Percentiles rank a stretch among this genome's conserved stretches.
Conservation (phyloP, 2,797 vertebrate species). For the Poliocrania exsul region DNA sequence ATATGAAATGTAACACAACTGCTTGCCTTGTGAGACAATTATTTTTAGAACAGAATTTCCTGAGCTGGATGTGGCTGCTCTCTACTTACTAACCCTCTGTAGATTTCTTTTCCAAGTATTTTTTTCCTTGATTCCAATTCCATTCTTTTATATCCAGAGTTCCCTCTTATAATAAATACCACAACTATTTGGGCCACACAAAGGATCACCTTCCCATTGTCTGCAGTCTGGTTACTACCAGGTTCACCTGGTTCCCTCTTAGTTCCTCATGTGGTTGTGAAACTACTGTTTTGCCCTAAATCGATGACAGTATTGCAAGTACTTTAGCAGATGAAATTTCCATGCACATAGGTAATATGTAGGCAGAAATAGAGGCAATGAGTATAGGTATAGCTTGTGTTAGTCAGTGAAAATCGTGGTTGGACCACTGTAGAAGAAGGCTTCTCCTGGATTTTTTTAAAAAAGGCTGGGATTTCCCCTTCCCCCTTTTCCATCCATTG, state of each 20-base stretch:
- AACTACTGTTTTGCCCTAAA: not conserved
- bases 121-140: not conserved
- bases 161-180: not conserved
- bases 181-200: not conserved
- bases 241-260: not conserved
- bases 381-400: not conserved
- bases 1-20: not conserved
- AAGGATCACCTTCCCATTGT: not conserved
- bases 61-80: not conserved
- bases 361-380: not conserved
- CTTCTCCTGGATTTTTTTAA: not conserved
- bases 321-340: not conserved
- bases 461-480: rapidly evolving
- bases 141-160: not conserved
- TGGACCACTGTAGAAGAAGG: not conserved
- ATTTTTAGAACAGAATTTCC: conserved; percentile 53
- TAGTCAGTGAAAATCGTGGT: not conserved
- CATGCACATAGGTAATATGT: not conserved
- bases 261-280: not conserved
- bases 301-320: not conserved
- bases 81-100: not conserved
- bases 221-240: not conserved
- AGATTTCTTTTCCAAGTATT: not conserved
- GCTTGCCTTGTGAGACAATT: not conserved
- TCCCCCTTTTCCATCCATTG: rapidly evolving